Evolutionary conservation across 2,888 invertebrate species (phyloP), one percentile per base, ranked within the genome.

Genomic region (Halictus quadricinctus): DNA sequence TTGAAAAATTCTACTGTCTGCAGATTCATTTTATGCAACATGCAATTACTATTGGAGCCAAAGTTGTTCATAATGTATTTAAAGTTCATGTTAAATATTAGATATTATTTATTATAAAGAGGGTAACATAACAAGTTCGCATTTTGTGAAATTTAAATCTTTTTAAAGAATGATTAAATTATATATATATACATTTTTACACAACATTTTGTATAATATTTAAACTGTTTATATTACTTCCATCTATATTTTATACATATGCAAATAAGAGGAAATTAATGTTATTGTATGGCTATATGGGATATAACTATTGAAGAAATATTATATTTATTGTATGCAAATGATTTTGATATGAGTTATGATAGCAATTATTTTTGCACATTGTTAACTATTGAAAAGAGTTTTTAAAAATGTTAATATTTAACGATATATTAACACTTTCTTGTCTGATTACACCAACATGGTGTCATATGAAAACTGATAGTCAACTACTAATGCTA

Each of bases 161-260:
- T 83, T 29, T 7, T 83, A 66, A 48, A 66, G 36, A 70, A 48
- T 76, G 13, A 64, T 41, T 81, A 72, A 54, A 72, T 76, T 73
- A 21, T 69, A 69, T 76, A 80, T 4, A 79, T 74, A 48, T 70
- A 50, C 69, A 36, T 75, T 74, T 84, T 73, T 77, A 79, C 41
- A 76, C 25, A 69, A 66, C 76, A 43, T 78, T 77, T 85, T 80
- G 48, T 84, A 75, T 78, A 43, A 36, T 76, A 66, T 84, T 74
- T 78, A 41, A 76, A 84, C 78, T 72, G 54, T 78, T 86, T 79
- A 73, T 72, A 85, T 72, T 64, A n/a, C 72, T 76, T 79, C 50
- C 54, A 29, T 48, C n/a, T 64, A 73, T 83, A 79, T 81, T 83
- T 88, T 83, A 41, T 83, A 81, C 46, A 2, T 64, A 64, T 18